phyloP scores from a whole-genome alignment of 1,140 invertebrate genomes.

The Vanessa atalanta region DNA sequence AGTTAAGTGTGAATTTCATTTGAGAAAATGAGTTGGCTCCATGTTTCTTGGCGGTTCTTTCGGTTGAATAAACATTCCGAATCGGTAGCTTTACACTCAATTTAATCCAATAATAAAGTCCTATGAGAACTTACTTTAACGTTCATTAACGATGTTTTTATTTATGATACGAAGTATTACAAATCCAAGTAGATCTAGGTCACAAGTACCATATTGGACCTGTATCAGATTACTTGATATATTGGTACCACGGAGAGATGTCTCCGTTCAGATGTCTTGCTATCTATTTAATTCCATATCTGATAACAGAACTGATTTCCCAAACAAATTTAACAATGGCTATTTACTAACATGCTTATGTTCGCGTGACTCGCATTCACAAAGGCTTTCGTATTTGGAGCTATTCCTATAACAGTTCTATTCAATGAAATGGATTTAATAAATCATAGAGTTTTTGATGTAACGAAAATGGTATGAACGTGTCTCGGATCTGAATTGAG shows the following conservation, averaged over 20 bases:
- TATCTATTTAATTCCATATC: slow-evolving; percentile 3
- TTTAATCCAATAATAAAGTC: too few species aligned
- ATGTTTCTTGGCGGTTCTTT: too few species aligned
- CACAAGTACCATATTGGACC: neutral
- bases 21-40: too few species aligned
- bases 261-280: neutral
- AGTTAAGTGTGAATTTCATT: too few species aligned
- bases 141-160: too few species aligned
- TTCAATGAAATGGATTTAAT: slow-evolving; percentile 2
- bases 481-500: neutral
- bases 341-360: neutral
- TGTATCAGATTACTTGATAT: neutral
- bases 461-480: neutral
- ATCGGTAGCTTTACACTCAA: too few species aligned
- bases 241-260: neutral
- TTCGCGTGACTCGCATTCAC: neutral
- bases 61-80: too few species aligned
- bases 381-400: neutral
- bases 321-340: slow-evolving; percentile 3
- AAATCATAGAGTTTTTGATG: neutral
- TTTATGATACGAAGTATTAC: too few species aligned
- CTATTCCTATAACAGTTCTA: neutral
- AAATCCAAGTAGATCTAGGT: too few species aligned
- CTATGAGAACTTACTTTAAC: too few species aligned
- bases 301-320: slow-evolving; percentile 3